Conservation (phyloP, 35 echinoderm and acorn worm species). For the Chiridota heheva region DNA sequence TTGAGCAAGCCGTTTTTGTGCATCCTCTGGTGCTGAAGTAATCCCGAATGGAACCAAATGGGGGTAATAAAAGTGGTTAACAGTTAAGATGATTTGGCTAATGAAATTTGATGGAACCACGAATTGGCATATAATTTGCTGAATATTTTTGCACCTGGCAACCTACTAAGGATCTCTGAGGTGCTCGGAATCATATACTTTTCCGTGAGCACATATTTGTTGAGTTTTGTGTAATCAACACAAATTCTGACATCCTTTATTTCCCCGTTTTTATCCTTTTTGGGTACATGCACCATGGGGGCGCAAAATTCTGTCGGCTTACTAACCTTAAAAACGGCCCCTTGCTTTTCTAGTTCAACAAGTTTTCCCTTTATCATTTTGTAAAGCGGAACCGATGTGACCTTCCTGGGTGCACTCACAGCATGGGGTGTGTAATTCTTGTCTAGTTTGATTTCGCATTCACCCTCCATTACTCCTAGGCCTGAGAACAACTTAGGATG, state of each 20-base stretch:
- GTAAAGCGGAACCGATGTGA: conserved; percentile 18
- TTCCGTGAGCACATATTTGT: not conserved
- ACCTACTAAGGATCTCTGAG: not conserved
- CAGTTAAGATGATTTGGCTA: conserved; percentile 29
- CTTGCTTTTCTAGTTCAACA: not conserved
- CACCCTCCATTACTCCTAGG: conserved; percentile 18
- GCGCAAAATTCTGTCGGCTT: conserved; percentile 27
- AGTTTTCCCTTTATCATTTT: conserved; percentile 23
- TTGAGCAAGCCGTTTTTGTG: conserved; percentile 48
- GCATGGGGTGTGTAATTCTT: conserved; percentile 12
- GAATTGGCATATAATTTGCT: conserved; percentile 56
- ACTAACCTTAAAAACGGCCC: conserved; percentile 17
- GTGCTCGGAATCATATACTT: conserved; percentile 4
- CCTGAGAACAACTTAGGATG: conserved; percentile 17
- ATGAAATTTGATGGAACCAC: conserved; percentile 56
- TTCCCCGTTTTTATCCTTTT: not conserved
- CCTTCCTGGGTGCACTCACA: conserved; percentile 11
- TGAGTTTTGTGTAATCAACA: conserved; percentile 9
- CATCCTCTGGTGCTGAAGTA: conserved; percentile 52
- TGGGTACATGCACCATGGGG: conserved; percentile 27
- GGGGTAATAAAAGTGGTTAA: conserved; percentile 64
- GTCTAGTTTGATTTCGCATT: conserved; percentile 14
- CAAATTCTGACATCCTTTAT: conserved; percentile 32
- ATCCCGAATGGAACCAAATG: conserved; percentile 55
- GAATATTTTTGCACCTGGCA: conserved; percentile 28